phyloP scores from a whole-genome alignment of 2,888 invertebrate genomes.

The Meta bourneti region DNA sequence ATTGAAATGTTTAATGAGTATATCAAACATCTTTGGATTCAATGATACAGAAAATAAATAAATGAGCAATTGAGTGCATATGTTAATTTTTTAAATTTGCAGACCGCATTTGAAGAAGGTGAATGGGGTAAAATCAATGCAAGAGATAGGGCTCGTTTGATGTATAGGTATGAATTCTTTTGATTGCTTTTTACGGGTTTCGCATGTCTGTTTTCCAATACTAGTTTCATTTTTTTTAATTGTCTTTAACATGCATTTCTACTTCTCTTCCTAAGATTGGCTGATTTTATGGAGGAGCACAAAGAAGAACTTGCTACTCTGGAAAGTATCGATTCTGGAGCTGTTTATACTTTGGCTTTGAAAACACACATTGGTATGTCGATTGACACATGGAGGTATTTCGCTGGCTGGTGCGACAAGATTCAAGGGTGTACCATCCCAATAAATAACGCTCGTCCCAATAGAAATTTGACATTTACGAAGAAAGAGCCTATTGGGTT shows the following conservation, averaged over 20 bases:
- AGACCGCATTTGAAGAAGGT: conserved; percentile 87
- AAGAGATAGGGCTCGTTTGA: conserved; percentile 90
- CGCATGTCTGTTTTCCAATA: no score
- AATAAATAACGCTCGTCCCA: conserved; percentile 83
- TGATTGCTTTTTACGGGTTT: no score
- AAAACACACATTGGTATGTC: conserved; percentile 99
- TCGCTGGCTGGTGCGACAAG: conserved; percentile 93
- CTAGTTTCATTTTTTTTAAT: no score
- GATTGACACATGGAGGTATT: conserved; percentile 94
- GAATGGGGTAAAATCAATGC: conserved; percentile 97
- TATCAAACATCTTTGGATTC: background rate
- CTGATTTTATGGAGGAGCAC: conserved; percentile 96
- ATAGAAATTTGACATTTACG: conserved; percentile 91
- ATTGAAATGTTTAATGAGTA: no score
- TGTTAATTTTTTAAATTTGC: background rate
- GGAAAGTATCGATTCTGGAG: conserved; percentile 95
- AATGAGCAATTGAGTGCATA: background rate
- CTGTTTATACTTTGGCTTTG: conserved; percentile 96
- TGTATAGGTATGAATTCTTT: conserved; percentile 85
- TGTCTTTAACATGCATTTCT: no score
- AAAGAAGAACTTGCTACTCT: conserved; percentile 97
- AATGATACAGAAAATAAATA: background rate
- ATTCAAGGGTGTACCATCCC: conserved; percentile 92
- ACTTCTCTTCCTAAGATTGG: conserved; percentile 84
- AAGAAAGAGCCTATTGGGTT: conserved; percentile 93